Evolutionary conservation across 2,797 vertebrate genomes (phyloP).

Genomic region (Mormyrops boulengeri): DNA sequence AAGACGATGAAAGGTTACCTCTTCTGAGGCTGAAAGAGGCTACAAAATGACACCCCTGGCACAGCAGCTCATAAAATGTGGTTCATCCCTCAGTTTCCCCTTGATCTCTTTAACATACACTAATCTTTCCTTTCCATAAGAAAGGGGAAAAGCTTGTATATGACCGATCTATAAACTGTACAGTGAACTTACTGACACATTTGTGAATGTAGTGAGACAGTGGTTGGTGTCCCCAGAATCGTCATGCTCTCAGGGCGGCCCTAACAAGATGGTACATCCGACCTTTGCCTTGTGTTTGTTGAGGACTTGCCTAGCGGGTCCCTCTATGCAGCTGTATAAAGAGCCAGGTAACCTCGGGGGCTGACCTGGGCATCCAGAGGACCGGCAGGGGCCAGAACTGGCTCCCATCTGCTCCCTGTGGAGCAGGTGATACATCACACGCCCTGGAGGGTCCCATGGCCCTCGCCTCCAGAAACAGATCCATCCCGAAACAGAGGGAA

Average conservation of each 20-base stretch:
- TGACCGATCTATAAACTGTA: background rate
- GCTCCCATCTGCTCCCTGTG: background rate
- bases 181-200: background rate
- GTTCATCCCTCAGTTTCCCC: background rate
- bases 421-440: slow-evolving; percentile 14
- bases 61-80: background rate
- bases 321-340: background rate
- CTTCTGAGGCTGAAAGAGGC: background rate
- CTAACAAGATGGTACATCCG: background rate
- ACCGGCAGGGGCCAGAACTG: background rate
- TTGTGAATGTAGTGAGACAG: background rate
- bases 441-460: background rate
- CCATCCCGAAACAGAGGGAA: background rate
- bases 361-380: background rate
- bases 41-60: background rate
- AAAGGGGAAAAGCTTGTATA: background rate
- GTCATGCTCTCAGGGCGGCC: background rate
- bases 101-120: background rate
- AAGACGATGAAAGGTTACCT: background rate
- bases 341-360: background rate
- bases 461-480: slow-evolving; percentile 14
- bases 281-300: background rate
- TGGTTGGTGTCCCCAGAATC: background rate
- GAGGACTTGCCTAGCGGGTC: background rate
- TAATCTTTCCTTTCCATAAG: background rate